Conservation (phyloP, 2,113 vertebrate genomes). For the Phalacrocorax pelagicus region DNA sequence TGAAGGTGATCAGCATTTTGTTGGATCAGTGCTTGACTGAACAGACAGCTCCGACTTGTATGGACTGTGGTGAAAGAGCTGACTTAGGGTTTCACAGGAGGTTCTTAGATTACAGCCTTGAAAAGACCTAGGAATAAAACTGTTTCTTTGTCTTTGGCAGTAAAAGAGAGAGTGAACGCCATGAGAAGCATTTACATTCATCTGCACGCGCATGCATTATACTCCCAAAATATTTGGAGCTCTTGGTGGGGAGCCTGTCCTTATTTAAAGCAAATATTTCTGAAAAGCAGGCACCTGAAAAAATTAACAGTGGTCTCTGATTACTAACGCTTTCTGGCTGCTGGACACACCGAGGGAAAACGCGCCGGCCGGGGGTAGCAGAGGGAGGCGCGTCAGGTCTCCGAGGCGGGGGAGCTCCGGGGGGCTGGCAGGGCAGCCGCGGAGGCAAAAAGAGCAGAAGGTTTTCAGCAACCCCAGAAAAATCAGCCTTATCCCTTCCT, state of each 20-base stretch:
- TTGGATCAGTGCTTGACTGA: not conserved
- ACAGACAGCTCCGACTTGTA: not conserved
- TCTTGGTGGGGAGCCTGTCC: not conserved
- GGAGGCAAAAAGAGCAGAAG: not conserved
- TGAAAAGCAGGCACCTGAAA: not conserved
- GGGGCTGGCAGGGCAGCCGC: not conserved
- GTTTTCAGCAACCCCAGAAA: not conserved
- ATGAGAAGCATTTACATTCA: not conserved
- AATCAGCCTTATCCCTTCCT: not conserved
- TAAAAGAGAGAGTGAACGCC: not conserved
- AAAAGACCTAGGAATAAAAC: not conserved
- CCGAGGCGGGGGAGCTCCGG: fast-evolving
- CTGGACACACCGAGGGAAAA: not conserved
- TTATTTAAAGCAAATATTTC: not conserved
- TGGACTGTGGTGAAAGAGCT: not conserved
- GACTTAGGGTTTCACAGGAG: not conserved
- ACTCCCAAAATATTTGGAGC: not conserved
- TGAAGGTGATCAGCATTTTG: not conserved
- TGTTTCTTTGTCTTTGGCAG: not conserved
- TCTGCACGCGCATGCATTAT: not conserved
- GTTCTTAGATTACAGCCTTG: not conserved
- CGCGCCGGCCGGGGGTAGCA: not conserved
- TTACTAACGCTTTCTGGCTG: not conserved
- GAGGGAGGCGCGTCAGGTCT: not conserved
- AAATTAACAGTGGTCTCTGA: not conserved